Percentiles rank a stretch among this genome's conserved stretches.
Evolutionary conservation across 2,888 invertebrate genomes (phyloP).

Genomic region (Callinectes sapidus): DNA sequence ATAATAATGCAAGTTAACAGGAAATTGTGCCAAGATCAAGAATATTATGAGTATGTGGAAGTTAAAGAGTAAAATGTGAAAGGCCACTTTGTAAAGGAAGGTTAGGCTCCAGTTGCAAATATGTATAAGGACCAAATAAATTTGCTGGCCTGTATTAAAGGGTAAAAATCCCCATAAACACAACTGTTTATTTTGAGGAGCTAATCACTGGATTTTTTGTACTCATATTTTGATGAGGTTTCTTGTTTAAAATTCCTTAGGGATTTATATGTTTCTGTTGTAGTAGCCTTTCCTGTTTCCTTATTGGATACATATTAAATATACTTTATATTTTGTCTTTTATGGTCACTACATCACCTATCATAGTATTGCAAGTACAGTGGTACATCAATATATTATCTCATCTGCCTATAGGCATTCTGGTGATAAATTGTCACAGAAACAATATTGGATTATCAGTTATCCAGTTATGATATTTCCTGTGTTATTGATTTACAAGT

Average conservation of each 20-base stretch:
- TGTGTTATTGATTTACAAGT: too few species aligned
- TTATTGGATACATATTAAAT: neutral
- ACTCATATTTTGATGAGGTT: neutral
- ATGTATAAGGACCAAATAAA: neutral
- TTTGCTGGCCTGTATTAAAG: neutral
- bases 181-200: neutral
- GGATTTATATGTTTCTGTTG: neutral
- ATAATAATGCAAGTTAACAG: neutral
- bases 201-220: neutral
- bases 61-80: neutral
- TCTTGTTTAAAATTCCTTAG: neutral
- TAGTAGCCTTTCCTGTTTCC: neutral
- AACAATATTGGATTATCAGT: too few species aligned
- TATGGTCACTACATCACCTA: too few species aligned
- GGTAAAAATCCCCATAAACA: neutral
- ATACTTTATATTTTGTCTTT: too few species aligned
- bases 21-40: neutral
- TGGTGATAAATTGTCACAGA: too few species aligned
- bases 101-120: neutral
- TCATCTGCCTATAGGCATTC: too few species aligned
- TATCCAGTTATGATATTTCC: too few species aligned
- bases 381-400: too few species aligned
- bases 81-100: neutral
- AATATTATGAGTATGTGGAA: neutral
- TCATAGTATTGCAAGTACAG: too few species aligned